phyloP scores from a whole-genome alignment of 2,797 vertebrate genomes.

The Scomberomorus guttatus region DNA sequence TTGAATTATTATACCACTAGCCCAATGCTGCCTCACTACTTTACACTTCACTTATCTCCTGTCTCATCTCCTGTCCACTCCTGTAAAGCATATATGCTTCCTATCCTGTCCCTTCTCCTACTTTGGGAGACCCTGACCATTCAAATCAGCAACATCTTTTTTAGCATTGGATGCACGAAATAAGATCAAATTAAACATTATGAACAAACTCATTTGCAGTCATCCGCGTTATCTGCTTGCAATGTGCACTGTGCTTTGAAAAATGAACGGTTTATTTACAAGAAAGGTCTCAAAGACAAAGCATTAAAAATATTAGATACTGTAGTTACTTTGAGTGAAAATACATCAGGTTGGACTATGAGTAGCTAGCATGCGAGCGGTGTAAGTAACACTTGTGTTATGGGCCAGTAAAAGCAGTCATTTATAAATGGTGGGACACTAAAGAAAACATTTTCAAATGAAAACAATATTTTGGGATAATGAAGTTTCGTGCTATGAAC shows the following conservation, averaged over 20 bases:
- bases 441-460: constrained; percentile 27
- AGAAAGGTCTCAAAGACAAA: constrained; percentile 12
- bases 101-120: background rate
- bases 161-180: constrained; percentile 34
- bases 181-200: constrained; percentile 2
- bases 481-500: constrained; percentile 81
- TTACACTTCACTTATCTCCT: background rate
- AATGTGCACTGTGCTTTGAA: background rate
- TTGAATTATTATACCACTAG: background rate
- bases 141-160: constrained; percentile 24
- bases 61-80: background rate
- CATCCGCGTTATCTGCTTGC: background rate
- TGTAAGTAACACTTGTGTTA: constrained; percentile 11
- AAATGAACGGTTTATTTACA: background rate
- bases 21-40: background rate
- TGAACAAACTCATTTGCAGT: constrained; percentile 4
- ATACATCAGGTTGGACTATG: constrained; percentile 43
- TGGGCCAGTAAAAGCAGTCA: background rate
- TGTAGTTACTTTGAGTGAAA: constrained; percentile 50
- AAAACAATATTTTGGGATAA: constrained; percentile 65
- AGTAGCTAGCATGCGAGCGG: constrained; percentile 61
- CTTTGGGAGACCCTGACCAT: background rate
- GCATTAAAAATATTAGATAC: constrained; percentile 31
- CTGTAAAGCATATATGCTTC: background rate
- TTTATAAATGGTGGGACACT: background rate